Percentiles rank a stretch among this genome's conserved stretches.
phyloP scores from a whole-genome alignment of 1,140 invertebrate genomes.

The Oscheius sp. region DNA sequence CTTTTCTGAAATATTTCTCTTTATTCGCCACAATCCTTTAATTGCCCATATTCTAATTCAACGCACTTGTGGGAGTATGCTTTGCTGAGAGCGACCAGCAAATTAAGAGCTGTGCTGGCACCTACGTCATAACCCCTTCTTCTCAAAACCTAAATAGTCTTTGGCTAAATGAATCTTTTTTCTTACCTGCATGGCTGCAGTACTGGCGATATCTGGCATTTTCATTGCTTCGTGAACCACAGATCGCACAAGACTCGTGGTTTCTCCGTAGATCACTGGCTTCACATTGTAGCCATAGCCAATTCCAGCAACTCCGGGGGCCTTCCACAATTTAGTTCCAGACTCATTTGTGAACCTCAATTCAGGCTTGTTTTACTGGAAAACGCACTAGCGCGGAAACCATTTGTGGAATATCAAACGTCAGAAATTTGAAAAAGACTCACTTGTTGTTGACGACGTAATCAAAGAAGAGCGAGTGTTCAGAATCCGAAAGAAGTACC shows the following conservation, averaged over 20 bases:
- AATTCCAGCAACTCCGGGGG: conserved; percentile 48
- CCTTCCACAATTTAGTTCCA: conserved; percentile 35
- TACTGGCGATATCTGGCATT: conserved; percentile 49
- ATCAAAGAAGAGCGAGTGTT: conserved; percentile 49
- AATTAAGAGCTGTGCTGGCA: conserved; percentile 50
- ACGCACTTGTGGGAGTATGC: conserved; percentile 19
- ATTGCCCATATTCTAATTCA: neutral
- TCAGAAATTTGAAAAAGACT: neutral
- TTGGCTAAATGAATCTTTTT: neutral
- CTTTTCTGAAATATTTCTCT: conserved; percentile 21
- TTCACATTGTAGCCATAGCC: conserved; percentile 48
- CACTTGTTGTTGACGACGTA: conserved; percentile 41
- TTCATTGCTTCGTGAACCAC: conserved; percentile 50
- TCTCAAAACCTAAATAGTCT: neutral
- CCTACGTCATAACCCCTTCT: conserved; percentile 40
- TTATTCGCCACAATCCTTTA: neutral
- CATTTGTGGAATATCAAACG: no score
- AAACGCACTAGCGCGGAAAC: no score
- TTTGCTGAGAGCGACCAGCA: conserved; percentile 45
- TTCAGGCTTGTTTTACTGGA: no score
- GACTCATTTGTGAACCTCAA: conserved; percentile 44
- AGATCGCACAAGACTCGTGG: conserved; percentile 44
- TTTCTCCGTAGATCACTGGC: conserved; percentile 35
- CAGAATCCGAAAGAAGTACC: conserved; percentile 43
- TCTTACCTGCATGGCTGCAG: conserved; percentile 46